Evolutionary conservation across 2,888 invertebrate genomes (phyloP).

Genomic region (Tigriopus californicus): DNA sequence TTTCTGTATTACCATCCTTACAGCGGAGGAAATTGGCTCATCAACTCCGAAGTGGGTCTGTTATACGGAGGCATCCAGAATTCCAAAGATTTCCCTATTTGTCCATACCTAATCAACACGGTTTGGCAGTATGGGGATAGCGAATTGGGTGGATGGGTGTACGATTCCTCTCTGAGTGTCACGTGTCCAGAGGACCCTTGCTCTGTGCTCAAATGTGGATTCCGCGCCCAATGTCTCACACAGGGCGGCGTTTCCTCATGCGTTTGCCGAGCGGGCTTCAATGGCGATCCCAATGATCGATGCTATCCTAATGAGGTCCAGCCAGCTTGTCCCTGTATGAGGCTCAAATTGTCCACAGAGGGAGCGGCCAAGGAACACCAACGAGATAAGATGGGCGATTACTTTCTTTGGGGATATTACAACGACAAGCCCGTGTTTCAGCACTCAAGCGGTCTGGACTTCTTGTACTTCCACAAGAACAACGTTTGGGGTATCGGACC

Average conservation of each 20-base stretch:
- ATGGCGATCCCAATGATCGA: background rate
- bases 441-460: background rate
- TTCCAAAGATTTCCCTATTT: background rate
- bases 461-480: background rate
- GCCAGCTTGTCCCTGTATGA: background rate
- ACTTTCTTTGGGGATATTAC: background rate
- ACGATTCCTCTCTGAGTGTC: background rate
- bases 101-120: constrained; percentile 1
- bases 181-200: background rate
- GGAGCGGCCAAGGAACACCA: background rate
- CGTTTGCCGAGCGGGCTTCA: background rate
- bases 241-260: background rate
- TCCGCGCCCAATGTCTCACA: background rate
- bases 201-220: background rate
- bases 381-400: constrained; percentile 3
- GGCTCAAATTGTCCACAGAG: background rate
- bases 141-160: background rate
- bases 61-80: constrained; percentile 1
- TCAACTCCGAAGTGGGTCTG: background rate
- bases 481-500: background rate
- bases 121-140: constrained; percentile 1
- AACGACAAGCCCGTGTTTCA: background rate
- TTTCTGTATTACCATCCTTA: constrained; percentile 2
- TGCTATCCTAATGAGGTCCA: background rate
- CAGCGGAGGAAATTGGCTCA: background rate